Evolutionary conservation across 2,888 invertebrate species (phyloP), one percentile per base, ranked within the genome.

Genomic region (Nebria salina): DNA sequence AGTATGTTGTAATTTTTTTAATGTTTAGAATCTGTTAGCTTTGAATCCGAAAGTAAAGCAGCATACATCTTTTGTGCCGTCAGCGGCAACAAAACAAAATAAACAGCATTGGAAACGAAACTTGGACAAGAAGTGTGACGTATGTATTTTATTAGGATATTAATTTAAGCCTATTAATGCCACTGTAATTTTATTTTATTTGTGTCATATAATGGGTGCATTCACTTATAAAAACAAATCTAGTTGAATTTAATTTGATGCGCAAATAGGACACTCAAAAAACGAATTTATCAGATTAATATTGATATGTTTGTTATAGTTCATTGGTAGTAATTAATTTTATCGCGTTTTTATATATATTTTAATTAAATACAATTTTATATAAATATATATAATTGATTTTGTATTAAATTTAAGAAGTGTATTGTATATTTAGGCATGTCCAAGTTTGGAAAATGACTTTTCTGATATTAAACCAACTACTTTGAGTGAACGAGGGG

Each of bases 381-480:
- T 20, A 20, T 20, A 20, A 65, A 4, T 65, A n/a, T 15, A 65
- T 65, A 15, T n/a, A 15, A 65, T 65, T 65, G 15, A 2, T 65
- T 6, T n/a, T 65, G 4, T 13, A 6, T 65, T 65, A 65, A 65
- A n/a, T 65, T n/a, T n/a, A 6, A 65, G 7, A 13, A 4, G 13
- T 54, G 13, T 54, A 13, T 54, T 54, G 4, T 11, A 3, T 76
- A 88, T 89, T 74, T 89, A 94, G 96, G 90, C 90, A 15, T 95
- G 95, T 86, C 90, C 91, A 34, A 91, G 94, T 1, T 87, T 96
- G 82, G 91, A 92, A 82, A 97, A 97, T 84, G 96, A 99, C 89
- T 99, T 99, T 88, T 95, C 96, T 83, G 99, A 99, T 86, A 95
- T 99, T 83, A 99, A 99, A 88, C 98, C 97, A 86, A 99, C 98